phyloP scores from a whole-genome alignment of 2,113 vertebrate species.

The Cairina moschata region DNA sequence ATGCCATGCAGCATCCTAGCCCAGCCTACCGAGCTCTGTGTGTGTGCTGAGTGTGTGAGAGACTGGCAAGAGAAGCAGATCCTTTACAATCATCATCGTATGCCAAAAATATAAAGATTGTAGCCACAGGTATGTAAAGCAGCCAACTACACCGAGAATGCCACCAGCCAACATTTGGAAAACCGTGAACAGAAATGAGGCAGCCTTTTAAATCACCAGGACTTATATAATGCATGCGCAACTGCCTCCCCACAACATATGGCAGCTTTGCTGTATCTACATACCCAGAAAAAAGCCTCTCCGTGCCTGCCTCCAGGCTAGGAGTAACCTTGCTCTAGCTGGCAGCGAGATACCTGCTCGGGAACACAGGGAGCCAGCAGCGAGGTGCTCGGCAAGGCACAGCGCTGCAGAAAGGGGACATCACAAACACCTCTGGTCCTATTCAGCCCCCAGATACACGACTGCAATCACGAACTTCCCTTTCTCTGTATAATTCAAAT shows the following conservation, averaged over 20 bases:
- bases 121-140: not conserved
- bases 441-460: not conserved
- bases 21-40: not conserved
- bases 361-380: not conserved
- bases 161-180: not conserved
- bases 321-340: not conserved
- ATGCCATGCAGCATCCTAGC: too few relatives aligned
- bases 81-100: not conserved
- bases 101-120: not conserved
- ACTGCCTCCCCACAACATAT: not conserved
- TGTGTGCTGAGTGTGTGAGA: too few relatives aligned
- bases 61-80: not conserved
- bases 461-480: not conserved
- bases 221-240: accelerated
- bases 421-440: not conserved
- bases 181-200: not conserved
- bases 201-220: not conserved
- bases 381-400: not conserved
- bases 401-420: not conserved
- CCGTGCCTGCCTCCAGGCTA: not conserved
- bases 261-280: not conserved
- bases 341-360: not conserved
- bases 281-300: not conserved
- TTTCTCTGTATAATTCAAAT: not conserved
- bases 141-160: not conserved